phyloP scores from a whole-genome alignment of 2,113 vertebrate species.

The Oreochromis aureus region DNA sequence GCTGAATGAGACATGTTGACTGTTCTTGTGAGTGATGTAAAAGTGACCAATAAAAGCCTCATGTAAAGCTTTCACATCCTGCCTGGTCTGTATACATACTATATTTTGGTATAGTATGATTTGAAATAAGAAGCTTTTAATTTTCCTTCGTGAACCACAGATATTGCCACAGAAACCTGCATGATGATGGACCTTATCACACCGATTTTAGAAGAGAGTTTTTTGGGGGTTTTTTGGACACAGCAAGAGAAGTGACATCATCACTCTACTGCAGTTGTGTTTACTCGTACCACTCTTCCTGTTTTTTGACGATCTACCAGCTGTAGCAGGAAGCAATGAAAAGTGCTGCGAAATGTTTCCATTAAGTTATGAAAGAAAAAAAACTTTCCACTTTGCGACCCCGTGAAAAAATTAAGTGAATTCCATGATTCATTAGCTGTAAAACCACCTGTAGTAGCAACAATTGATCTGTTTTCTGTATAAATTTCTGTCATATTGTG shows the following conservation, averaged over 20 bases:
- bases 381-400: background rate
- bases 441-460: background rate
- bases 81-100: background rate
- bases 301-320: background rate
- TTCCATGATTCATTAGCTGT: background rate
- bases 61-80: constrained; percentile 7
- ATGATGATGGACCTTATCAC: background rate
- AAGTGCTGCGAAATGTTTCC: background rate
- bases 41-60: constrained; percentile 35
- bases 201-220: background rate
- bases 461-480: background rate
- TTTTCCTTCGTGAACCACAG: background rate
- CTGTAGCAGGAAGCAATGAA: background rate
- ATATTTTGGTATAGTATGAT: background rate
- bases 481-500: background rate
- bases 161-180: background rate
- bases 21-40: constrained; percentile 25
- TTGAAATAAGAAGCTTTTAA: background rate
- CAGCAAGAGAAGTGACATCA: background rate
- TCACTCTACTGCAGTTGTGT: background rate
- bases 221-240: background rate
- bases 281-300: background rate
- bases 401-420: background rate
- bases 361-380: background rate
- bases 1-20: constrained; percentile 22